Evolutionary conservation across 2,888 invertebrate species (phyloP), one percentile per base, ranked within the genome.

Genomic region (Xylocampa areola): DNA sequence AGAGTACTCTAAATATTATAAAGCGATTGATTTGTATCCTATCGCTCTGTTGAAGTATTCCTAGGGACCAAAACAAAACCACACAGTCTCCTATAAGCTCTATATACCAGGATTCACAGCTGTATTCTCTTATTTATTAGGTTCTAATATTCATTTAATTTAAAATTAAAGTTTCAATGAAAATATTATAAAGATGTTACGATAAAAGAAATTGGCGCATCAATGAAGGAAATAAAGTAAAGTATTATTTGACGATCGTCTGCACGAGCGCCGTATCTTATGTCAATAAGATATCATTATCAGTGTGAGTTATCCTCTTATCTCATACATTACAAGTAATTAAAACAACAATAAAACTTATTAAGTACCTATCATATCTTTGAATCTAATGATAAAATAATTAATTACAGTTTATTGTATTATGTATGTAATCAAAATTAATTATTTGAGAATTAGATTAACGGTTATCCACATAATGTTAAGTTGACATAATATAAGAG

Each of bases 271-370:
- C 19, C 36, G 48, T 61, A 68, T 68, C 47, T 30, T 21, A 45
- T n/a, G 25, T 23, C 27, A 35, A 30, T 2, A 14, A 4, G 30
- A n/a, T 8, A 27, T n/a, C 32, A 17, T 40, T 60, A 61, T 48
- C 53, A 44, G 30, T 23, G 43, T 33, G 35, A 21, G 41, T 50
- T 35, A 49, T 68, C 16, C 45, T 30, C 11, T 45, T 47, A 68
- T 68, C 49, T 35, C 10, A 6, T 8, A 5, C 49, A 45, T 45
- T 33, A 53, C 40, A 44, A 40, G 32, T 54, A 54, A 65, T 54
- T 68, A 68, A n/a, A 33, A 49, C 23, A 36, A 1, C 11, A 52
- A 41, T 47, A 16, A 43, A 33, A 49, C 10, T 25, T 48, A 60
- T 60, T 33, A 8, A 19, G 14, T 43, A 57, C 48, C 10, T 48